Base-by-base conservation (phyloP, 2,888 invertebrate genomes). In the Chirona hameri region DNA sequence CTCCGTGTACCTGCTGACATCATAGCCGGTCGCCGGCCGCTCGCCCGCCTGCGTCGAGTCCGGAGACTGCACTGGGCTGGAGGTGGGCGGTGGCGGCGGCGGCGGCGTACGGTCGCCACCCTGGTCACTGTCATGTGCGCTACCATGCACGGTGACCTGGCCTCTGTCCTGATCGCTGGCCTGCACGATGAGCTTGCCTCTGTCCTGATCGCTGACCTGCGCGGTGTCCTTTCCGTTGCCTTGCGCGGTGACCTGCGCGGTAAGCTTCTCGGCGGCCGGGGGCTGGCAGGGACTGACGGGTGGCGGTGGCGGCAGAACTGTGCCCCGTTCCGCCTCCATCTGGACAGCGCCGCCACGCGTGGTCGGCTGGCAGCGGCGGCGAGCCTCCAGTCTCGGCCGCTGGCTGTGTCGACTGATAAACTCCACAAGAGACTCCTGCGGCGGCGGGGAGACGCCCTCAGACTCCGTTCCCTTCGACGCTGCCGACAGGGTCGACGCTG, bases 41-140 rank as follows among this genome's bases (percentile, higher is more conserved):
- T 52, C 80, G 27, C 80, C 29, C 27, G 80, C 55, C 52, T 52
- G 52, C 10, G 80, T 80, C 29, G 80, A 80, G 52, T 80, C 80
- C n/a, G 80, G 80, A 1, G 80, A 80, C 29, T 52, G 52, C 27
- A 80, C 80, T 1, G 80, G 80, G 18, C 80, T 80, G 27, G 52
- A 29, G 48, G 52, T 48, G 27, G 31, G 24, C 39, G 21, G 76
- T 14, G 69, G 9, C 69, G 72, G 52, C 52, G 52, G 52, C 52
- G 5, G 52, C 12, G 52, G 52, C 52, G 52, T 52, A 12, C 12
- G 52, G 39, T 39, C 39, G 4, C 39, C 39, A 7, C 52, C 18
- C 52, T 18, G 52, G 7, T 52, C 52, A 12, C 15, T 52, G 52
- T 12, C 12, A 4, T 52, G 7, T 1, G 52, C 52, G 52, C 52